phyloP scores from a whole-genome alignment of 2,888 invertebrate genomes.

The Mayetiola destructor region DNA sequence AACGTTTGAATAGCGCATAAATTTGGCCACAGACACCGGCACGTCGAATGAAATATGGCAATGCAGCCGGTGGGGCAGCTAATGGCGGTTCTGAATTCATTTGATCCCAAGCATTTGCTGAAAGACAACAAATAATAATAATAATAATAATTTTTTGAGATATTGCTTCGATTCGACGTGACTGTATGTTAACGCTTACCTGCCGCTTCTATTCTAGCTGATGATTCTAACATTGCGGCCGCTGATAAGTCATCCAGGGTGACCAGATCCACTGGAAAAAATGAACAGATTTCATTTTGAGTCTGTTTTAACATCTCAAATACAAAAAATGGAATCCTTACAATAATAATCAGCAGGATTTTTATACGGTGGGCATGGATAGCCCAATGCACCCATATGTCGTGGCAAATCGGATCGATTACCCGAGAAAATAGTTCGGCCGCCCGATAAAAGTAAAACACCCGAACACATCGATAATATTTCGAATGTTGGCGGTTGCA shows the following conservation, averaged over 20 bases:
- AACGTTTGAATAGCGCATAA: constrained; percentile 45
- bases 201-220: constrained; percentile 73
- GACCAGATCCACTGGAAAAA: constrained; percentile 72
- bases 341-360: constrained; percentile 93
- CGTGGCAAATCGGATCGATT: constrained; percentile 78
- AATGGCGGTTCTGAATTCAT: constrained; percentile 36
- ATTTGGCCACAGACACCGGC: constrained; percentile 55
- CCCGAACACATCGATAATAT: constrained; percentile 71
- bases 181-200: constrained; percentile 35
- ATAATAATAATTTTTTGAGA: background rate
- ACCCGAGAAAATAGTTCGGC: constrained; percentile 83
- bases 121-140: background rate
- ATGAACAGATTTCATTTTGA: background rate
- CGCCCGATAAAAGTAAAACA: constrained; percentile 73
- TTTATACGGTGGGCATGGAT: constrained; percentile 91
- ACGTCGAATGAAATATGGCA: constrained; percentile 49
- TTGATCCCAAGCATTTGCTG: constrained; percentile 22
- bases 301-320: background rate
- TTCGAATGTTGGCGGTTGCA: constrained; percentile 90
- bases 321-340: constrained; percentile 38
- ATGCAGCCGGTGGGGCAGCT: constrained; percentile 60
- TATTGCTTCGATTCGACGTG: no score
- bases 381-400: constrained; percentile 79
- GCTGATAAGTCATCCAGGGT: constrained; percentile 85
- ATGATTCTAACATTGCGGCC: constrained; percentile 89